Percentiles rank a stretch among this genome's conserved stretches.
These are phyloP conservation scores for Yponomeuta sedellus DNA, from an alignment of 2,888 invertebrate genomes.

Conservation along the genomic window DNA sequence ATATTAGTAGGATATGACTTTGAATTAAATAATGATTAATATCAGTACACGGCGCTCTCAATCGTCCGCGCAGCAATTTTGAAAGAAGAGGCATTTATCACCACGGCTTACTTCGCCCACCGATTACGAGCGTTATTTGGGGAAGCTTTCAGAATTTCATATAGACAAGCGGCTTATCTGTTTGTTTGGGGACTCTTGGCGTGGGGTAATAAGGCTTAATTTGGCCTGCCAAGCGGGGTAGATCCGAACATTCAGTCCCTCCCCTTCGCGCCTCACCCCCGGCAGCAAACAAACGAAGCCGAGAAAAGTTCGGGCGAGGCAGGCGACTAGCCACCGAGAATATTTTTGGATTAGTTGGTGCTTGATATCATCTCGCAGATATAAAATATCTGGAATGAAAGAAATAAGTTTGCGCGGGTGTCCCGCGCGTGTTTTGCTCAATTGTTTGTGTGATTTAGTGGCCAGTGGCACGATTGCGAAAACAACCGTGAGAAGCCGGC, in stretches of 20 bases:
- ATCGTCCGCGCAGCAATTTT: not conserved
- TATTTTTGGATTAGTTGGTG: not conserved
- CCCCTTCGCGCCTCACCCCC: not conserved
- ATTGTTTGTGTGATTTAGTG: not conserved
- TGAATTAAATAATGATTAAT: slow-evolving; percentile 7
- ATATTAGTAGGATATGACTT: no score
- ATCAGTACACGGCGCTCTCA: not conserved
- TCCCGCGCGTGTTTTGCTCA: not conserved
- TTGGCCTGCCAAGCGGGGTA: not conserved
- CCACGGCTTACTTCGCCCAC: slow-evolving; percentile 22
- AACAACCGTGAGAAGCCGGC: not conserved
- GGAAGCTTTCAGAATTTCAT: slow-evolving; percentile 28
- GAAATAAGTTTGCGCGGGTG: not conserved
- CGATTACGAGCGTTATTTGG: slow-evolving; percentile 30
- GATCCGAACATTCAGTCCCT: not conserved
- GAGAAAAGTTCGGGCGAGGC: not conserved
- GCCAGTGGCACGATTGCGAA: not conserved
- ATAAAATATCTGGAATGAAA: not conserved
- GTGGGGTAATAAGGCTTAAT: not conserved
- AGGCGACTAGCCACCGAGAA: not conserved
- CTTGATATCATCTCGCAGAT: not conserved
- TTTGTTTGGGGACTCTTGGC: not conserved
- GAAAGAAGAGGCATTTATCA: slow-evolving; percentile 20
- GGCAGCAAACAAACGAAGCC: slow-evolving; percentile 1
- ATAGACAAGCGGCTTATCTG: slow-evolving; percentile 13